Percentiles rank a stretch among this genome's conserved stretches.
Evolutionary conservation across 2,113 vertebrate genomes (phyloP).

Genomic region (Motacilla alba): DNA sequence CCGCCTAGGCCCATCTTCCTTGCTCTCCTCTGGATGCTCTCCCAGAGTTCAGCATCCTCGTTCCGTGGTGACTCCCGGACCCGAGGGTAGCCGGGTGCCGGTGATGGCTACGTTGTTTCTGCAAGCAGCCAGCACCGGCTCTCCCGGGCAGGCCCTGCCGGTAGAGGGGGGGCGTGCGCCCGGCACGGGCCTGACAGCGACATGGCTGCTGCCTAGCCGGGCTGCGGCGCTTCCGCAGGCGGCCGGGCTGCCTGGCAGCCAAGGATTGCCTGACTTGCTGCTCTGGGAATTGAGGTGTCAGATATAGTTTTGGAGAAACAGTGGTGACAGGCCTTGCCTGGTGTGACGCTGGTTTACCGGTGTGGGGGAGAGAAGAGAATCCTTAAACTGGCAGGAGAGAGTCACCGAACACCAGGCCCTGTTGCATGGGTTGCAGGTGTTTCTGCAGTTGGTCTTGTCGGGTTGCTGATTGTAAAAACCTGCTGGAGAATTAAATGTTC

Average conservation of each 20-base stretch:
- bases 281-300: rapidly evolving
- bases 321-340: not conserved
- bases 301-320: not conserved
- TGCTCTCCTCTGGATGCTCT: not conserved
- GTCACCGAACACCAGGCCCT: rapidly evolving
- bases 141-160: rapidly evolving
- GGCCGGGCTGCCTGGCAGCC: not conserved
- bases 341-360: not conserved
- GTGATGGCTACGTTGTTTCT: not conserved
- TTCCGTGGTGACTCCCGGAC: rapidly evolving
- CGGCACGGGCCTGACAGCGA: rapidly evolving
- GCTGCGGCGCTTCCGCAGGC: rapidly evolving
- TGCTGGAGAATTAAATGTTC: not conserved
- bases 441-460: not conserved
- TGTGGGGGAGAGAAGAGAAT: not conserved
- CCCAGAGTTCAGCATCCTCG: rapidly evolving
- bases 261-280: rapidly evolving
- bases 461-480: not conserved
- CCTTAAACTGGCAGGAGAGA: not conserved
- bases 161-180: rapidly evolving
- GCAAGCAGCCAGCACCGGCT: rapidly evolving
- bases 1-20: too few relatives aligned
- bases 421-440: not conserved
- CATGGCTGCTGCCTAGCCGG: not conserved
- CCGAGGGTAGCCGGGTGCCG: not conserved